Evolutionary conservation across 2,888 invertebrate species (phyloP).

Genomic region (Melanargia galathea): DNA sequence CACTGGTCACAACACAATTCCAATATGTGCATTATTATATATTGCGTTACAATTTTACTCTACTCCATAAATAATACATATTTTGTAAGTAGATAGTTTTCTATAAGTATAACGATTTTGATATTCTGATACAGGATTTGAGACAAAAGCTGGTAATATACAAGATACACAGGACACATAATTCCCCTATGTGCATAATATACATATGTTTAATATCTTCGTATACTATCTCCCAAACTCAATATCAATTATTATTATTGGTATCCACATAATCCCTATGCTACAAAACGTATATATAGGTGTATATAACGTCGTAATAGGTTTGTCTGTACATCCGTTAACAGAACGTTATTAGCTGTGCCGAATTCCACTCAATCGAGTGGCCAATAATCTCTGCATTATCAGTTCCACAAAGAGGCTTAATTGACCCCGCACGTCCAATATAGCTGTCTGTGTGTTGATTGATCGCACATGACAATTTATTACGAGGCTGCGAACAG

Average conservation of each 20-base stretch:
- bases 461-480: conserved; percentile 12
- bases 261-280: neutral
- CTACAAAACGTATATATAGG: conserved; percentile 6
- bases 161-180: too few relatives aligned
- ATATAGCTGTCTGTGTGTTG: conserved; percentile 14
- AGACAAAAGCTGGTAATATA: too few relatives aligned
- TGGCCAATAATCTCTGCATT: conserved; percentile 33
- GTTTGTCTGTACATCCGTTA: conserved; percentile 24
- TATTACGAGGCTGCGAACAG: conserved; percentile 2
- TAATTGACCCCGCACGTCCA: conserved; percentile 27
- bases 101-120: too few relatives aligned
- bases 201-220: too few relatives aligned
- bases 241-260: conserved; percentile 10
- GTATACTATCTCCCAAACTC: neutral
- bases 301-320: conserved; percentile 17
- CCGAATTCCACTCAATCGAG: conserved; percentile 26
- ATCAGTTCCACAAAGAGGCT: conserved; percentile 30
- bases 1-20: too few relatives aligned
- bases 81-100: too few relatives aligned
- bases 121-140: too few relatives aligned
- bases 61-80: too few relatives aligned
- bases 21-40: too few relatives aligned
- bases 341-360: conserved; percentile 26
- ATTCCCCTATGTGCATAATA: neutral
- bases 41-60: too few relatives aligned